A percentile compares a stretch with the other conserved stretches of the same genome.
phyloP scores from a whole-genome alignment of 2,888 invertebrate species.

The Tetragnatha montana region DNA sequence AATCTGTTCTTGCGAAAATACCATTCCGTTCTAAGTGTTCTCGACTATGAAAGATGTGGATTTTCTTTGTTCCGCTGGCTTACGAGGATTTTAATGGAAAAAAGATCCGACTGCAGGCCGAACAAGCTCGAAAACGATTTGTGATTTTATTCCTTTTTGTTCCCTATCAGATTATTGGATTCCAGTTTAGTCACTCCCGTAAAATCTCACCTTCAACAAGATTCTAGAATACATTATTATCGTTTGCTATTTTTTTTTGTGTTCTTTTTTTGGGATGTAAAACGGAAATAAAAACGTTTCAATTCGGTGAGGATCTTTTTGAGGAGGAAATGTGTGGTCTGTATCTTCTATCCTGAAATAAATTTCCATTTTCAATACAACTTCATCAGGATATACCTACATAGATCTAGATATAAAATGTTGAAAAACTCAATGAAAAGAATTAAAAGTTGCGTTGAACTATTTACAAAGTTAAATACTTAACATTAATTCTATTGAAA shows the following conservation, averaged over 20 bases:
- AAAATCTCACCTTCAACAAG: conserved; percentile 33
- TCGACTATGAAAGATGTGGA: conserved; percentile 12
- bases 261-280: conserved; percentile 1
- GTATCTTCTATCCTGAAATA: too few relatives aligned
- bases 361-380: too few relatives aligned
- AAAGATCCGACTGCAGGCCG: conserved; percentile 11
- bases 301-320: too few relatives aligned
- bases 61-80: neutral
- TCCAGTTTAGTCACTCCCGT: conserved; percentile 41
- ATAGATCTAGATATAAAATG: too few relatives aligned
- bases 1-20: conserved; percentile 15
- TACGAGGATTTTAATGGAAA: conserved; percentile 23
- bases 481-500: too few relatives aligned
- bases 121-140: conserved; percentile 36
- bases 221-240: conserved; percentile 2
- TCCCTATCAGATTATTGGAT: conserved; percentile 41
- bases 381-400: too few relatives aligned
- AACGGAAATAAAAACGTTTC: neutral
- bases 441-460: too few relatives aligned
- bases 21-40: neutral
- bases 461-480: too few relatives aligned
- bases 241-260: conserved; percentile 8
- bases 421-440: too few relatives aligned
- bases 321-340: too few relatives aligned
- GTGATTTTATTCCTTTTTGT: conserved; percentile 30